Conservation (phyloP, 1,140 invertebrate species). For the Cyclargus thomasi region DNA sequence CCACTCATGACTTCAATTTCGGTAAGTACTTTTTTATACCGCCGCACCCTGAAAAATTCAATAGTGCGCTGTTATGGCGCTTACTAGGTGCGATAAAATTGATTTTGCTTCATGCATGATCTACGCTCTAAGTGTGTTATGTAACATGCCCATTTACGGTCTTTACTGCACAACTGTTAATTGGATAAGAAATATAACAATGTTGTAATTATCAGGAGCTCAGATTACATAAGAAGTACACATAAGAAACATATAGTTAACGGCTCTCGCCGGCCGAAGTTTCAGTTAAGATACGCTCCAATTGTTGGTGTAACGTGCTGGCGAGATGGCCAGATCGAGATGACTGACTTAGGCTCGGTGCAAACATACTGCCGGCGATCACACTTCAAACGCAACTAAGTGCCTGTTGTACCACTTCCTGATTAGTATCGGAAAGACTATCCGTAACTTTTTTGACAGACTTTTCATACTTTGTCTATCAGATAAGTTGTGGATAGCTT, state of each 20-base stretch:
- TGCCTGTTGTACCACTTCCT: too few species aligned
- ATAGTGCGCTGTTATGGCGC: too few species aligned
- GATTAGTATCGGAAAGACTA: too few species aligned
- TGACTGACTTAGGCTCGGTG: neutral
- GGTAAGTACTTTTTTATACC: too few species aligned
- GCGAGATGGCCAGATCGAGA: neutral
- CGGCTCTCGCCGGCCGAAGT: constrained; percentile 33
- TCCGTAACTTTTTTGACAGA: too few species aligned
- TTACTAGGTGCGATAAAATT: too few species aligned
- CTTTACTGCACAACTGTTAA: neutral
- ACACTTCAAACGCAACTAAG: neutral
- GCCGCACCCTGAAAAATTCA: too few species aligned
- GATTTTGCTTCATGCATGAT: too few species aligned
- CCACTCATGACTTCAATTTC: too few species aligned
- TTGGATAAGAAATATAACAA: neutral
- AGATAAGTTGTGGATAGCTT: too few species aligned
- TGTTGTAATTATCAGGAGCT: neutral
- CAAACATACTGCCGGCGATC: neutral
- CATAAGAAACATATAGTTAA: constrained; percentile 38
- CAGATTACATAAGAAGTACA: constrained; percentile 8
- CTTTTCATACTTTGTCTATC: too few species aligned
- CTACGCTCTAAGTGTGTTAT: neutral
- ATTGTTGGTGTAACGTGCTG: constrained; percentile 34
- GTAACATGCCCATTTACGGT: neutral
- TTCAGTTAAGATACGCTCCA: constrained; percentile 55